Evolutionary conservation across 2,113 vertebrate genomes (phyloP).

Genomic region (Larimichthys polyactis): DNA sequence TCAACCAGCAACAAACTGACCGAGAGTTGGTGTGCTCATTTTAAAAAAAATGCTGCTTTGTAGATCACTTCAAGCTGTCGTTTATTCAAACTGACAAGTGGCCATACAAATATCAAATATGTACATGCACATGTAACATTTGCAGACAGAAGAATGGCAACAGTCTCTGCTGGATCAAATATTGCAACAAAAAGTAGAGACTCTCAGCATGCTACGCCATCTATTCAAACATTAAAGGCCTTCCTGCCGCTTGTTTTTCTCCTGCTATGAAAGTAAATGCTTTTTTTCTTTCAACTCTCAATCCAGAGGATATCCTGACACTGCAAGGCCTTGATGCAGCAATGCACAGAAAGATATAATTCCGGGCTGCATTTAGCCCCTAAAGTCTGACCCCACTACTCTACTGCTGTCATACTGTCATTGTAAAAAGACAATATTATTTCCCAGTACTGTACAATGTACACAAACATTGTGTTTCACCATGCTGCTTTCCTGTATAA

Average conservation of each 20-base stretch:
- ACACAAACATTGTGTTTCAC: neutral
- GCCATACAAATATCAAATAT: constrained; percentile 14
- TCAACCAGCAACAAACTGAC: constrained; percentile 9
- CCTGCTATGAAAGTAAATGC: constrained; percentile 40
- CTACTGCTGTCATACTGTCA: neutral
- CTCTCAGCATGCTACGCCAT: constrained; percentile 6
- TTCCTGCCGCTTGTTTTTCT: constrained; percentile 56
- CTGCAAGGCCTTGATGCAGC: constrained; percentile 17
- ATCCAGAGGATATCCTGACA: constrained; percentile 62
- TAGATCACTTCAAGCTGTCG: constrained; percentile 34
- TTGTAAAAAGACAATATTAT: neutral
- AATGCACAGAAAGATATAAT: constrained; percentile 27
- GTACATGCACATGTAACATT: neutral
- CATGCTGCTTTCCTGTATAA: neutral
- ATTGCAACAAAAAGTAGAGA: neutral
- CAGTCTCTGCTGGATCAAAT: neutral
- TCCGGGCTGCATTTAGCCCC: neutral
- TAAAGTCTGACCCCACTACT: neutral
- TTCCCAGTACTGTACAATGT: neutral
- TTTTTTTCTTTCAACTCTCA: constrained; percentile 44
- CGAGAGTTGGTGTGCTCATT: constrained; percentile 6
- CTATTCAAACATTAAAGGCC: constrained; percentile 49
- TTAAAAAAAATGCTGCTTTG: constrained; percentile 44
- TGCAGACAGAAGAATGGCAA: neutral
- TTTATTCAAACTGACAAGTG: constrained; percentile 4